phyloP scores from a whole-genome alignment of 2,888 invertebrate species.

The Pecten maximus region DNA sequence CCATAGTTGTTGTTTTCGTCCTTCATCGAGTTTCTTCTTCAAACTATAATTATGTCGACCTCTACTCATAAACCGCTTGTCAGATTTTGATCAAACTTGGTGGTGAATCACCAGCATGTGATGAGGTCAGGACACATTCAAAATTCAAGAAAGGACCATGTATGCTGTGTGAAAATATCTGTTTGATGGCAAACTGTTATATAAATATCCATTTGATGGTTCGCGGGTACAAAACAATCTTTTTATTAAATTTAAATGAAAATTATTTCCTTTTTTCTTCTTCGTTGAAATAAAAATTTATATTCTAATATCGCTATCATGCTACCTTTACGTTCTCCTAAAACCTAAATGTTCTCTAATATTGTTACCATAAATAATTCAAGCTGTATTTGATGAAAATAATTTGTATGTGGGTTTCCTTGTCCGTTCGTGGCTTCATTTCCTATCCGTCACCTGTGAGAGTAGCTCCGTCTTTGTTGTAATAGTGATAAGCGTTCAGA shows the following conservation, averaged over 20 bases:
- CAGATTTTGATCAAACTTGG: no score
- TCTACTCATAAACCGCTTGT: no score
- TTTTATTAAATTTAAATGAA: not conserved
- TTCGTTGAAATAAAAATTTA: not conserved
- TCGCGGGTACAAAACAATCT: not conserved
- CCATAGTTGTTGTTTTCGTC: no score
- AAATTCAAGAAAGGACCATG: not conserved
- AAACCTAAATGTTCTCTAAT: not conserved
- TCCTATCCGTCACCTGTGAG: not conserved
- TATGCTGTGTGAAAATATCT: not conserved
- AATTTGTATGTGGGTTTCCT: constrained; percentile 3
- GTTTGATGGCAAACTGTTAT: not conserved
- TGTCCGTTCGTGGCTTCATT: not conserved
- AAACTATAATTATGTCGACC: no score
- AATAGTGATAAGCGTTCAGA: not conserved
- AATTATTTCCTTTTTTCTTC: not conserved
- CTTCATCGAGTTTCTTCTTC: no score
- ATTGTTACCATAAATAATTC: not conserved
- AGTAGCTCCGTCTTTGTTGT: not conserved
- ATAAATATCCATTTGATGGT: not conserved
- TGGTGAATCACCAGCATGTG: no score
- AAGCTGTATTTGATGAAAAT: constrained; percentile 3
- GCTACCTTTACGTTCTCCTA: not conserved
- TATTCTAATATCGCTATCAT: not conserved
- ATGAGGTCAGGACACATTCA: no score